Percentiles rank a stretch among this genome's conserved stretches.
phyloP scores from a whole-genome alignment of 2,888 invertebrate genomes.

The Meta bourneti region DNA sequence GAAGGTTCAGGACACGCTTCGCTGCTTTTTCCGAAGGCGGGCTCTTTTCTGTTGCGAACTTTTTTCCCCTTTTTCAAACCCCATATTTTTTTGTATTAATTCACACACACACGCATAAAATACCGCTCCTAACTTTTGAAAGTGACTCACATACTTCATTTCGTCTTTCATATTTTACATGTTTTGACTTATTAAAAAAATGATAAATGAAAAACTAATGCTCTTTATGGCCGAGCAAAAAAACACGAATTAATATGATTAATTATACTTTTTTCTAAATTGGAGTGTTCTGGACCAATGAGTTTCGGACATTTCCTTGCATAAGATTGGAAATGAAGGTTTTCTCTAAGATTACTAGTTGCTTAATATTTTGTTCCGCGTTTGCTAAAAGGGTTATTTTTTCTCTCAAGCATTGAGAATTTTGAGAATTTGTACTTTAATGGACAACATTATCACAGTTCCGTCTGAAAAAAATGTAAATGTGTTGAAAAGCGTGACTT shows the following conservation, averaged over 20 bases:
- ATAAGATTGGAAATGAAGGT: slow-evolving; percentile 59
- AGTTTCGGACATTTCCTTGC: slow-evolving; percentile 53
- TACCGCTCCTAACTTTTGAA: slow-evolving; percentile 72
- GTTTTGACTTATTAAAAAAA: slow-evolving; percentile 74
- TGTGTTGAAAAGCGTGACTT: too few species aligned
- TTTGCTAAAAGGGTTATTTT: slow-evolving; percentile 4
- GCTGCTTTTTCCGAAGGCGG: slow-evolving; percentile 58
- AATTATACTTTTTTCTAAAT: slow-evolving; percentile 67
- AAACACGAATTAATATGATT: slow-evolving; percentile 72
- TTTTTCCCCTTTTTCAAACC: slow-evolving; percentile 37
- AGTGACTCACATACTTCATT: slow-evolving; percentile 74
- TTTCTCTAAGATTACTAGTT: slow-evolving; percentile 33
- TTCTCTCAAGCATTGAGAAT: background rate
- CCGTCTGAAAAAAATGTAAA: too few species aligned
- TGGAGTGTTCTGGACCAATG: slow-evolving; percentile 51
- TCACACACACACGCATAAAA: background rate
- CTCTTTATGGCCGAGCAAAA: slow-evolving; percentile 67
- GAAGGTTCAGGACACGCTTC: slow-evolving; percentile 60
- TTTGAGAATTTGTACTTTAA: too few species aligned
- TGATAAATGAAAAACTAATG: slow-evolving; percentile 75
- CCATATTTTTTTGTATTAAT: slow-evolving; percentile 38
- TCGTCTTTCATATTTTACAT: slow-evolving; percentile 69
- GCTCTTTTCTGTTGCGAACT: slow-evolving; percentile 31
- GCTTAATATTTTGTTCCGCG: slow-evolving; percentile 1
- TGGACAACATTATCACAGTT: too few species aligned